A percentile compares a stretch with the other conserved stretches of the same genome.
These are phyloP conservation scores for Acanthisitta chloris DNA, from an alignment of 2,113 vertebrate genomes.

Conservation along the genomic window DNA sequence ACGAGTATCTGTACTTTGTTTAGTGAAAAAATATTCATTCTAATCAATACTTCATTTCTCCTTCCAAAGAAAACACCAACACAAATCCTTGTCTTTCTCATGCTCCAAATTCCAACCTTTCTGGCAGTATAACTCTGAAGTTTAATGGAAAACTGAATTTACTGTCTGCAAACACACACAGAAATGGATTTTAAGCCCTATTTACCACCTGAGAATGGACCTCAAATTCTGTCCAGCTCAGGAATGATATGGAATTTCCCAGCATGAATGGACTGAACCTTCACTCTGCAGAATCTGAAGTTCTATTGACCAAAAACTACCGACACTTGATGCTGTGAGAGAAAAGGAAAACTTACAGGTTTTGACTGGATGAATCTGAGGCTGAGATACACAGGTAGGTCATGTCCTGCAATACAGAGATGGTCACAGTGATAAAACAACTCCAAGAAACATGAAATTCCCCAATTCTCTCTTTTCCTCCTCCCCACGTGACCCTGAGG, in stretches of 20 bases:
- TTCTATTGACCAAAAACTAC: not conserved
- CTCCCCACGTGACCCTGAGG: not conserved
- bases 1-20: accelerated
- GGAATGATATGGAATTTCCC: not conserved
- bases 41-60: not conserved
- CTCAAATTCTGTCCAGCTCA: not conserved
- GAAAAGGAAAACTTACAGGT: constrained; percentile 78
- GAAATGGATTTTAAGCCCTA: not conserved
- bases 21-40: accelerated
- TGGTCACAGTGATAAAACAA: not conserved
- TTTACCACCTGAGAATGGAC: not conserved
- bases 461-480: not conserved
- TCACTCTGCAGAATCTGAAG: not conserved
- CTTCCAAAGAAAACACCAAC: not conserved
- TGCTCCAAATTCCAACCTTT: not conserved
- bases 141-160: not conserved
- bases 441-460: not conserved
- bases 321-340: not conserved
- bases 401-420: constrained; percentile 76
- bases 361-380: constrained; percentile 83
- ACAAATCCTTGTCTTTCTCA: not conserved
- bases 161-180: not conserved
- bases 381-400: constrained; percentile 87
- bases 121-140: not conserved
- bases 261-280: not conserved